A percentile compares a stretch with the other conserved stretches of the same genome.
These are phyloP conservation scores for Mechanitis messenoides DNA, from an alignment of 2,888 invertebrate genomes.

Conservation along the genomic window DNA sequence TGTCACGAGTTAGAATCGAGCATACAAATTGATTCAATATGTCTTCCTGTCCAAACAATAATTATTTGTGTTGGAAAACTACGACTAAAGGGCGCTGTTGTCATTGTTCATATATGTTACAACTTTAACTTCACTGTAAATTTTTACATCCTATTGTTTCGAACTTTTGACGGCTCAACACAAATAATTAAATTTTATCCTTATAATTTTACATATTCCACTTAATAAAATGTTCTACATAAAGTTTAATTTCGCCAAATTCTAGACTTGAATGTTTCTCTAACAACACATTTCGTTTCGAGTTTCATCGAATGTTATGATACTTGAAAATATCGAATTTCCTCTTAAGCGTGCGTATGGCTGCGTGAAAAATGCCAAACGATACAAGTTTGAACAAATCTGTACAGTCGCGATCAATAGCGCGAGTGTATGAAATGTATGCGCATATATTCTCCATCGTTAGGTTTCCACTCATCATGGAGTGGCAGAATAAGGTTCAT, in stretches of 20 bases:
- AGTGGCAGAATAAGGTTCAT: conserved; percentile 29
- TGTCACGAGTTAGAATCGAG: conserved; percentile 46
- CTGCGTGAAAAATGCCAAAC: conserved; percentile 20
- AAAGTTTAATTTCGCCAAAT: background rate
- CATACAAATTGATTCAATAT: conserved; percentile 59
- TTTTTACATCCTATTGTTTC: too few species aligned
- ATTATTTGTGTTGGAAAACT: conserved; percentile 36
- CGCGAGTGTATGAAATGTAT: conserved; percentile 52
- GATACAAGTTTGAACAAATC: conserved; percentile 27
- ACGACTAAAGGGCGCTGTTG: conserved; percentile 15
- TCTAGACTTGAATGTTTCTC: background rate
- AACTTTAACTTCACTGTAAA: background rate
- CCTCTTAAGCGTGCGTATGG: background rate
- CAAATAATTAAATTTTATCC: too few species aligned
- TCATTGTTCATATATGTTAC: background rate
- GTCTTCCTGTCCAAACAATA: conserved; percentile 42
- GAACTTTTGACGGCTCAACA: too few species aligned
- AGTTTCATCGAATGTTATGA: background rate
- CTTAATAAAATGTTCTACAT: too few species aligned
- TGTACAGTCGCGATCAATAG: conserved; percentile 27
- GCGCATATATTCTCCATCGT: conserved; percentile 66
- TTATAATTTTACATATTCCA: too few species aligned
- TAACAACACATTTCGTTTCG: too few species aligned
- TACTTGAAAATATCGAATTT: conserved; percentile 10
- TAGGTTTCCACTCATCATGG: conserved; percentile 46